Evolutionary conservation across 2,113 vertebrate genomes (phyloP).

Genomic region (Panthera tigris): DNA sequence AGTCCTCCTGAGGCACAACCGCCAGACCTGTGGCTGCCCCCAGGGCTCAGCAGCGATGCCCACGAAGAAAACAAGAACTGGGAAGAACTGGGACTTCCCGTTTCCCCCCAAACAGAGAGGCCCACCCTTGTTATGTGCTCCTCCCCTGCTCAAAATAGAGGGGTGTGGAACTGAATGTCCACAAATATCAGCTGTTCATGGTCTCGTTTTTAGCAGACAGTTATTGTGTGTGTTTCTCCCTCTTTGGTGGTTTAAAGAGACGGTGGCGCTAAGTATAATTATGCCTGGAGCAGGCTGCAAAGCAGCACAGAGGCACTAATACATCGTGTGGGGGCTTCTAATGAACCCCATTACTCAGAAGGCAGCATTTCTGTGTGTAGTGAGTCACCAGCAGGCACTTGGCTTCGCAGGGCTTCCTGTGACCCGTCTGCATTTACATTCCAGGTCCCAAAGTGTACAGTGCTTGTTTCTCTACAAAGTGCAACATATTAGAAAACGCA

Average conservation of each 20-base stretch:
- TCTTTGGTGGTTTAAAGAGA: conserved; percentile 23
- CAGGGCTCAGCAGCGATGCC: background rate
- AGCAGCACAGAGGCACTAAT: conserved; percentile 60
- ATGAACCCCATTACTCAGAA: conserved; percentile 77
- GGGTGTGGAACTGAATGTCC: background rate
- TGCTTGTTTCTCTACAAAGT: conserved; percentile 65
- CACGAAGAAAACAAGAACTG: background rate
- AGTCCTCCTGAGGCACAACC: background rate
- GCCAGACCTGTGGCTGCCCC: too few relatives aligned
- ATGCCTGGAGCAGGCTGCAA: conserved; percentile 51
- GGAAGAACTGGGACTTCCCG: fast-evolving
- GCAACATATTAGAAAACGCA: conserved; percentile 68
- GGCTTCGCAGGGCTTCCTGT: conserved; percentile 11
- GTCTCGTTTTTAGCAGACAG: background rate
- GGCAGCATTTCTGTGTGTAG: conserved; percentile 59
- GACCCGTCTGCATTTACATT: conserved; percentile 38
- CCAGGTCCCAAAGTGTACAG: background rate
- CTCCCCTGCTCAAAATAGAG: background rate
- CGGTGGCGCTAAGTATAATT: conserved; percentile 56
- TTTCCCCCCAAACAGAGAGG: background rate
- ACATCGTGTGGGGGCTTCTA: conserved; percentile 66
- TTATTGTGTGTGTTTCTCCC: background rate
- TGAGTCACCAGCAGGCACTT: conserved; percentile 68
- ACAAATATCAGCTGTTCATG: background rate
- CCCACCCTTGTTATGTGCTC: background rate